Evolutionary conservation across 2,113 vertebrate species (phyloP).

Genomic region (Tricholaema leucomelas): DNA sequence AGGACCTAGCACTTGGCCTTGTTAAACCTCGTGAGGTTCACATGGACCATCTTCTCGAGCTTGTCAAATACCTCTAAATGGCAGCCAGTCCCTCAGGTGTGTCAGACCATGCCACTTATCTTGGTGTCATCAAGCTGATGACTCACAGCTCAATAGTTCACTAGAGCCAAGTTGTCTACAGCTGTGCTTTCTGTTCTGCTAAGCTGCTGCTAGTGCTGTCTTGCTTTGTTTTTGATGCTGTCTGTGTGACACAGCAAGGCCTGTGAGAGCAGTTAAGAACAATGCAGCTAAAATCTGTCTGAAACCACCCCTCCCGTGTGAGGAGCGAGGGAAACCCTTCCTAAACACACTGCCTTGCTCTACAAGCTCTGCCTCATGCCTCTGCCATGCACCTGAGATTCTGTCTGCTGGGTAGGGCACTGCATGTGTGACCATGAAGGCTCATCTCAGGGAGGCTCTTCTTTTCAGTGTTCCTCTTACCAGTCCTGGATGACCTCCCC

Average conservation of each 20-base stretch:
- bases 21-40: neutral
- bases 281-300: neutral
- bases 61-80: neutral
- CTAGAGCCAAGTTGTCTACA: neutral
- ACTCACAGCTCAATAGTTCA: neutral
- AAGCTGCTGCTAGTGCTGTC: neutral
- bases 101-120: neutral
- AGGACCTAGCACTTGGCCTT: neutral
- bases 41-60: accelerated
- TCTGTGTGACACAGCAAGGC: neutral
- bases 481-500: neutral
- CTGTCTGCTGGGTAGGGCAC: neutral
- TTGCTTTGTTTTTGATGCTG: neutral
- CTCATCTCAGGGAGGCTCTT: neutral
- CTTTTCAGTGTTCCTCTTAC: neutral
- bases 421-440: neutral
- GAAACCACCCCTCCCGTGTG: neutral
- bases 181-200: neutral
- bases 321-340: neutral
- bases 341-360: neutral
- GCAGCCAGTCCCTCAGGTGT: too few species aligned
- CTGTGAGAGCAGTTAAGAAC: neutral
- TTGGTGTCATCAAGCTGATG: neutral
- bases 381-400: neutral
- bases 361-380: neutral